These are phyloP conservation scores for Hirundo rustica DNA, from an alignment of 2,797 vertebrate species.

Conservation along the genomic window DNA sequence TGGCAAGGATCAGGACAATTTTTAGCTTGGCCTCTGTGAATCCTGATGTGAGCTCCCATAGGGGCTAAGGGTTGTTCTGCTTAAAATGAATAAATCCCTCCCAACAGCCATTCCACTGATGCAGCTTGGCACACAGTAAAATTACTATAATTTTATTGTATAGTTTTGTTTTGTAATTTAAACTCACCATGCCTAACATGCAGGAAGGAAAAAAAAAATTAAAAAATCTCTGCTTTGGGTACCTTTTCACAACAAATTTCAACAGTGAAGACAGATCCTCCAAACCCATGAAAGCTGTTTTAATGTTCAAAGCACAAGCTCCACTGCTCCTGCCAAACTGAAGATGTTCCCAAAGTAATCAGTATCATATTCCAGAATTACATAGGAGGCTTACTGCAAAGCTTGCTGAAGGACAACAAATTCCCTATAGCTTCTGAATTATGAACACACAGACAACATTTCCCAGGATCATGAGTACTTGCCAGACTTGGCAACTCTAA, in stretches of 20 bases:
- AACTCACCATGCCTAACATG: neutral
- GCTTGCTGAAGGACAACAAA: conserved; percentile 7
- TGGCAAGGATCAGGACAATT: neutral
- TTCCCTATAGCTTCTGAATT: neutral
- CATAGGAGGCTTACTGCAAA: neutral
- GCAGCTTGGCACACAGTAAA: neutral
- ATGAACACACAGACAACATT: neutral
- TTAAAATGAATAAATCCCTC: neutral
- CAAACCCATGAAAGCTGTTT: neutral
- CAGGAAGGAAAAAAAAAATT: accelerated
- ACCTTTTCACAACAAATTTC: neutral
- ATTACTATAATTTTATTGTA: neutral
- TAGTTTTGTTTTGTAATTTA: neutral
- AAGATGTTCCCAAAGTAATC: neutral
- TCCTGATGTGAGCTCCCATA: neutral
- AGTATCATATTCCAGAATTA: neutral
- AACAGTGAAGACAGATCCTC: neutral
- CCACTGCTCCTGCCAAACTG: neutral
- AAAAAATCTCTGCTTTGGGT: neutral
- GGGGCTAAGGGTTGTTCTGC: neutral
- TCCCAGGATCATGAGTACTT: neutral
- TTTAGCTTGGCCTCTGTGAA: neutral
- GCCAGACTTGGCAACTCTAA: neutral
- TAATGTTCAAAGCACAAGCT: neutral
- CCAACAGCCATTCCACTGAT: neutral